These are phyloP conservation scores for Lepidocyrtinus sp. DNA, from an alignment of 2,888 invertebrate species.

Conservation along the genomic window DNA sequence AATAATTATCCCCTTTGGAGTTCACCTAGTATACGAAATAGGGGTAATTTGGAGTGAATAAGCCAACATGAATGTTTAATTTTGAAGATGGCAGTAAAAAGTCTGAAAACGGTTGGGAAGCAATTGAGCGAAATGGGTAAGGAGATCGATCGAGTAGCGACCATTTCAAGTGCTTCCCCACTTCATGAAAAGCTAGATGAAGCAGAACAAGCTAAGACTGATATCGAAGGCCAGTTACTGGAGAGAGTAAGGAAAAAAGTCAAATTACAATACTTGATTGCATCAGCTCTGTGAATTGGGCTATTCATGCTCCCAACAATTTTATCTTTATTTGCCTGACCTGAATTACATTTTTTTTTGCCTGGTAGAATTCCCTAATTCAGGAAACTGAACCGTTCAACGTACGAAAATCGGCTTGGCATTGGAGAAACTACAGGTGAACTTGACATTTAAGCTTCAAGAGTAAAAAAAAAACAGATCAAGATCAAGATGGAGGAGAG, in stretches of 20 bases:
- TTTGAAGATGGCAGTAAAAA: conserved; percentile 87
- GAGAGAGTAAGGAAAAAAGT: conserved; percentile 89
- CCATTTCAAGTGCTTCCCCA: conserved; percentile 87
- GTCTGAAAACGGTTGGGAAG: conserved; percentile 89
- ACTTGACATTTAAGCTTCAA: conserved; percentile 44
- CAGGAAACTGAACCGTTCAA: conserved; percentile 91
- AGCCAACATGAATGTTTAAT: conserved; percentile 71
- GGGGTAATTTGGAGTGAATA: too few species aligned
- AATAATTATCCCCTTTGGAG: too few species aligned
- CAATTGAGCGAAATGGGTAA: conserved; percentile 93
- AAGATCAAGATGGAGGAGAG: neutral
- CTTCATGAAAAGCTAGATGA: conserved; percentile 88
- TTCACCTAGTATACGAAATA: too few species aligned
- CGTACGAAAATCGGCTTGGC: conserved; percentile 91
- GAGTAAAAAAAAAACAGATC: neutral
- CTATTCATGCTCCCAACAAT: neutral
- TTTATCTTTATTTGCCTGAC: conserved; percentile 25
- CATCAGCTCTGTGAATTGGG: too few species aligned
- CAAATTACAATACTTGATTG: too few species aligned
- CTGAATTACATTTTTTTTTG: conserved; percentile 71
- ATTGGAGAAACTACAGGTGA: conserved; percentile 90
- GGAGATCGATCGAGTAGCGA: conserved; percentile 87
- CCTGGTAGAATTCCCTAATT: conserved; percentile 82
- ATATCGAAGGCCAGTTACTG: conserved; percentile 86
- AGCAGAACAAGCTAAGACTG: conserved; percentile 88